phyloP scores from a whole-genome alignment of 2,888 invertebrate species.

The Oxytorus armatus region DNA sequence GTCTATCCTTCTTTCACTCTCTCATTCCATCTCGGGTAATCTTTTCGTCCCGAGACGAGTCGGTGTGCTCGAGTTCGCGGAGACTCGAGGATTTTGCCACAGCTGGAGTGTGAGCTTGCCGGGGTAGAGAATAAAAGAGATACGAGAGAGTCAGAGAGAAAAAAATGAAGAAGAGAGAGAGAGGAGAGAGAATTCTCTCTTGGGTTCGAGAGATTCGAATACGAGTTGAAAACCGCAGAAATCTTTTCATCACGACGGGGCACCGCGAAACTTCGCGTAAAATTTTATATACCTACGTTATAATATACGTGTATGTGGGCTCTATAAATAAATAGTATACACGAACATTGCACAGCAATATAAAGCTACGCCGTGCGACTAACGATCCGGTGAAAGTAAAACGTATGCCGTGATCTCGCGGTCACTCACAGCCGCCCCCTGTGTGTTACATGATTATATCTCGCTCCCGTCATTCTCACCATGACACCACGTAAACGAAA shows the following conservation, averaged over 20 bases:
- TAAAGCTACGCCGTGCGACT: slow-evolving; percentile 26
- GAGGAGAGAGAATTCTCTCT: slow-evolving; percentile 17
- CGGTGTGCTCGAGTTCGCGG: slow-evolving; percentile 45
- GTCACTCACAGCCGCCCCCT: slow-evolving; percentile 24
- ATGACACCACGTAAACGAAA: slow-evolving; percentile 40
- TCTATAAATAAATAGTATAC: slow-evolving; percentile 4
- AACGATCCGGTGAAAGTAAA: slow-evolving; percentile 65
- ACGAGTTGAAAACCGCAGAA: slow-evolving; percentile 51
- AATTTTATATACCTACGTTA: slow-evolving; percentile 20
- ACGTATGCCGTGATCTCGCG: slow-evolving; percentile 50
- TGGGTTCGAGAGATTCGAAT: slow-evolving; percentile 42
- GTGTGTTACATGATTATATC: slow-evolving; percentile 49
- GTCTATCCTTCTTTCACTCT: slow-evolving; percentile 12
- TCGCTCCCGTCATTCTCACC: slow-evolving; percentile 43
- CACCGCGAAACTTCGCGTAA: slow-evolving; percentile 7
- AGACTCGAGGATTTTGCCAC: slow-evolving; percentile 44
- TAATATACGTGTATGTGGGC: slow-evolving; percentile 11
- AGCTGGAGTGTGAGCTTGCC: slow-evolving; percentile 45
- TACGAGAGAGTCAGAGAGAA: neutral
- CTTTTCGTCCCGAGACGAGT: slow-evolving; percentile 33
- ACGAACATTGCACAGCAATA: neutral
- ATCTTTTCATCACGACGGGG: slow-evolving; percentile 24
- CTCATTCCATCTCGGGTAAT: slow-evolving; percentile 7
- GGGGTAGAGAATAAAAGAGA: neutral
- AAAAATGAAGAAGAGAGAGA: neutral